A percentile compares a stretch with the other conserved stretches of the same genome.
These are phyloP conservation scores for Drosophila repleta DNA, from an alignment of 1,140 invertebrate species.

Conservation along the genomic window DNA sequence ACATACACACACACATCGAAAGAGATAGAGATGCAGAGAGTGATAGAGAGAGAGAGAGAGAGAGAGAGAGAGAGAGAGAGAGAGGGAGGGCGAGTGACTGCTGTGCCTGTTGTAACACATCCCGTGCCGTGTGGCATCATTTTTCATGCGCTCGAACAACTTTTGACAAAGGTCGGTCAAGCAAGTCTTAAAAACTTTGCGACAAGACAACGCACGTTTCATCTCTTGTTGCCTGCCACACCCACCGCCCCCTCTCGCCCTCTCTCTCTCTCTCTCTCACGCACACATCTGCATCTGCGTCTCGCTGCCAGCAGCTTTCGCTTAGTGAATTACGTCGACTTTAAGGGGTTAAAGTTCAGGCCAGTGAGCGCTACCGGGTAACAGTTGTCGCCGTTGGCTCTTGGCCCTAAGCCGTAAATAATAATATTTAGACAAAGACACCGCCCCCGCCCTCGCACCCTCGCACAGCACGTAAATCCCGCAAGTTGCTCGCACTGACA, in stretches of 20 bases:
- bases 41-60: slow-evolving; percentile 11
- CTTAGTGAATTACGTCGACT: slow-evolving; percentile 79
- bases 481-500: slow-evolving; percentile 37
- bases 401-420: slow-evolving; percentile 80
- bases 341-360: slow-evolving; percentile 80
- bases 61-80: not conserved
- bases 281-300: slow-evolving; percentile 43
- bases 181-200: slow-evolving; percentile 82
- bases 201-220: slow-evolving; percentile 80
- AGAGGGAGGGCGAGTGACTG: slow-evolving; percentile 7
- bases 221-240: slow-evolving; percentile 12
- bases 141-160: slow-evolving; percentile 80
- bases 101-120: slow-evolving; percentile 67
- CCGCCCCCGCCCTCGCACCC: slow-evolving; percentile 1
- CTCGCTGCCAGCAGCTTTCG: slow-evolving; percentile 55
- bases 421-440: slow-evolving; percentile 75
- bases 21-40: no score
- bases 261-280: no score
- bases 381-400: slow-evolving; percentile 76
- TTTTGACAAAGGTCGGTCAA: slow-evolving; percentile 82
- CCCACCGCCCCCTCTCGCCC: not conserved
- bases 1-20: slow-evolving; percentile 58
- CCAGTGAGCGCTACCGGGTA: slow-evolving; percentile 57
- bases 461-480: not conserved
- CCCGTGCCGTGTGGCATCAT: slow-evolving; percentile 73